Conservation (phyloP, 2,113 vertebrate genomes). For the Phainopepla nitens region DNA sequence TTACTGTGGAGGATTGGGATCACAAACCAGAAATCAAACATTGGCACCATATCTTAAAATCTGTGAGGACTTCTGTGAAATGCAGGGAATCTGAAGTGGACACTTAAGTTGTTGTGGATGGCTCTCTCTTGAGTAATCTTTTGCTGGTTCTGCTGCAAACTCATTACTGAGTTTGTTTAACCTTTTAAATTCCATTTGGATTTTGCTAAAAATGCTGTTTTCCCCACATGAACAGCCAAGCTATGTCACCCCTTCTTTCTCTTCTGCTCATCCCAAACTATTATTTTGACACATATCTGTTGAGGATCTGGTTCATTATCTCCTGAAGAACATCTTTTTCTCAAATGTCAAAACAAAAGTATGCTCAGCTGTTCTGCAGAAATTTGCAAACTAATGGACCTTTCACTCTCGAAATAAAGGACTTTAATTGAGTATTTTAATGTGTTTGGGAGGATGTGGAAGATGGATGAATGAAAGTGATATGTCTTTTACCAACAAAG, state of each 20-base stretch:
- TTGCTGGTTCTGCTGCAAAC: background rate
- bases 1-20: background rate
- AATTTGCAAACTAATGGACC: constrained; percentile 41
- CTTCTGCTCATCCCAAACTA: background rate
- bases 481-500: background rate
- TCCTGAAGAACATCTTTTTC: background rate
- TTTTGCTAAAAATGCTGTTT: background rate
- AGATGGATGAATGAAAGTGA: background rate
- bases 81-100: background rate
- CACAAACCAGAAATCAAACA: background rate
- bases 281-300: background rate
- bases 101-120: background rate
- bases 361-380: background rate
- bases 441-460: background rate
- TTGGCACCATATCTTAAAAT: background rate
- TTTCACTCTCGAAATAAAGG: constrained; percentile 14
- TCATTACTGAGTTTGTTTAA: background rate
- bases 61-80: background rate
- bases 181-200: background rate
- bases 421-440: background rate
- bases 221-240: background rate
- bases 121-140: background rate
- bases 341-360: constrained; percentile 9
- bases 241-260: background rate
- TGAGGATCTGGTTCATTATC: background rate